Evolutionary conservation across 2,888 invertebrate genomes (phyloP), one percentile per base, ranked within the genome.

Genomic region (Ophion ventricosus): DNA sequence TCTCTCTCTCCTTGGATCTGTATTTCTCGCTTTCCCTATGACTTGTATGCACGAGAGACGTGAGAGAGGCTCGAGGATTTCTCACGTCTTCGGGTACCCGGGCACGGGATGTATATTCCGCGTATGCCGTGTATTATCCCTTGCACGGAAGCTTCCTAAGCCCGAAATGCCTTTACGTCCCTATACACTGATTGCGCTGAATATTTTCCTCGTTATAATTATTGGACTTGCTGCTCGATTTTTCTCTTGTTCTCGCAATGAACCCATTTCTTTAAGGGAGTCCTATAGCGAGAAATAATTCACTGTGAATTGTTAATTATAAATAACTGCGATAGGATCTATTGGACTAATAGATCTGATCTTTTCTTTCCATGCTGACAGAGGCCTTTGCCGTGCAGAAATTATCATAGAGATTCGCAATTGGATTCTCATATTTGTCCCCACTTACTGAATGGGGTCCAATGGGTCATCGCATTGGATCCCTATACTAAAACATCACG

Each of bases 91-190:
- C 40, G 73, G 69, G 78, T 75, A 74, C 81, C 56, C 78, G 61
- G 59, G 69, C 66, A 80, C 69, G 63, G 20, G 63, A 70, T 67
- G 61, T 23, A 67, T 76, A 85, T 82, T 82, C 66, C 57, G 79
- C 59, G 83, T 82, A 76, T 35, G 49, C 49, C 25, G 56, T 35
- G 69, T 69, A 26, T 77, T 26, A 35, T 40, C n/a, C 54, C 35
- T 78, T 29, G 61, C 69, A 74, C 84, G 81, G 84, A 81, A 84
- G 84, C 81, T 74, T 70, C 80, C 63, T 25, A 61, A 59, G 26
- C 67, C 74, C 74, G 77, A 74, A 80, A 81, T 81, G 25, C 69
- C 69, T 66, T 69, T 77, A 80, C 61, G 59, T 64, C 73, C 56
- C 76, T 72, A 1, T 25, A 20, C 40, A 20, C 35, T 72, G 23